Evolutionary conservation across 1,140 invertebrate genomes (phyloP).

Genomic region (Stegodyphus dumicola): DNA sequence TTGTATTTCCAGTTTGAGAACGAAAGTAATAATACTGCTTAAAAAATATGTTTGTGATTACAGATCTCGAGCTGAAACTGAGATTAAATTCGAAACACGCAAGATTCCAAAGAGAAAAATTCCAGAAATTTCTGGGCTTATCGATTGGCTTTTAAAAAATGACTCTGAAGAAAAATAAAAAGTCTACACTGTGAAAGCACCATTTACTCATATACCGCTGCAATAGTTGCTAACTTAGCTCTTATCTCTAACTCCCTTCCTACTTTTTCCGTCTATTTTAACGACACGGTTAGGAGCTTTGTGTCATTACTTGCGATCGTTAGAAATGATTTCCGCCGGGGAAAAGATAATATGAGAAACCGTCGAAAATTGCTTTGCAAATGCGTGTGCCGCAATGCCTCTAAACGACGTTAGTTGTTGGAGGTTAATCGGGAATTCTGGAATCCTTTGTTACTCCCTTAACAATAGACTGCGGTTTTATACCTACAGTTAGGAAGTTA

Average conservation of each 20-base stretch:
- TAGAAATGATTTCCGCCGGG: slow-evolving; percentile 19
- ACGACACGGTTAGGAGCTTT: slow-evolving; percentile 18
- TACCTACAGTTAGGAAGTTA: neutral
- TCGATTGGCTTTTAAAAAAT: too few species aligned
- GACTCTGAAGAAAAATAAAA: too few species aligned
- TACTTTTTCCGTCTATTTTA: neutral
- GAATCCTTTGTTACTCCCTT: slow-evolving; percentile 21
- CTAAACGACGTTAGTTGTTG: slow-evolving; percentile 26
- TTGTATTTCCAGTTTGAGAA: neutral
- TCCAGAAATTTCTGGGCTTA: too few species aligned
- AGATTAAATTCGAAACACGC: too few species aligned
- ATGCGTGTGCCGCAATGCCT: neutral
- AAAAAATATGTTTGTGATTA: too few species aligned
- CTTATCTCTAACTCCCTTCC: neutral
- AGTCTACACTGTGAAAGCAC: too few species aligned
- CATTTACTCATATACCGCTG: neutral
- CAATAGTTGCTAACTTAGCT: slow-evolving; percentile 11
- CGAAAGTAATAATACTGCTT: too few species aligned
- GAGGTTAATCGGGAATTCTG: slow-evolving; percentile 43
- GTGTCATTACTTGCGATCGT: slow-evolving; percentile 18
- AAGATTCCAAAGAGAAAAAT: too few species aligned
- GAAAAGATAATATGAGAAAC: slow-evolving; percentile 14
- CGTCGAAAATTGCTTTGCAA: slow-evolving; percentile 23
- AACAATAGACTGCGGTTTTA: slow-evolving; percentile 12
- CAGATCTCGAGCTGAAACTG: too few species aligned